phyloP scores from a whole-genome alignment of 2,797 vertebrate genomes.

The Myiotriccus ornatus region DNA sequence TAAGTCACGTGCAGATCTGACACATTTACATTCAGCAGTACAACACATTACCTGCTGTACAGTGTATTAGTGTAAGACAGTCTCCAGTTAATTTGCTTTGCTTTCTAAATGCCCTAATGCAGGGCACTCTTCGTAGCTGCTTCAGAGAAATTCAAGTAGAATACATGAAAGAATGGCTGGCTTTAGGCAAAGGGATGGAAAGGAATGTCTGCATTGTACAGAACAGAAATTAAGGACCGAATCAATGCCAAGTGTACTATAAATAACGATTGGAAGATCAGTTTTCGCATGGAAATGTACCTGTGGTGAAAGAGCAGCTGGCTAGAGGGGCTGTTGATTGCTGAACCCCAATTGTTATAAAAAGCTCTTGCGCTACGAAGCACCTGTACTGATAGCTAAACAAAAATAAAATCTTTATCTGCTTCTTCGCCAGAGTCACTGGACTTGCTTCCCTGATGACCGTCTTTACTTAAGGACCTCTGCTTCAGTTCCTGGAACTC shows the following conservation, averaged over 20 bases:
- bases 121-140: conserved; percentile 69
- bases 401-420: conserved; percentile 93
- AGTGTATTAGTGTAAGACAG: conserved; percentile 40
- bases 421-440: conserved; percentile 88
- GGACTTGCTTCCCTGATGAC: conserved; percentile 83
- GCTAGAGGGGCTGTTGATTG: conserved; percentile 35
- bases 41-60: conserved; percentile 60
- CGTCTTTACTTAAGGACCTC: conserved; percentile 76
- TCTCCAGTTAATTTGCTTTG: conserved; percentile 56
- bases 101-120: conserved; percentile 46
- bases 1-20: conserved; percentile 70
- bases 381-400: conserved; percentile 68
- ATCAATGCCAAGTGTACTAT: conserved; percentile 1
- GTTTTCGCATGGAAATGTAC: conserved; percentile 10
- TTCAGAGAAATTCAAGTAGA: conserved; percentile 77
- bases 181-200: conserved; percentile 63
- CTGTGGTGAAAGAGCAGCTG: conserved; percentile 51
- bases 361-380: conserved; percentile 34
- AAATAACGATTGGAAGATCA: not conserved
- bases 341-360: conserved; percentile 33
- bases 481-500: conserved; percentile 79
- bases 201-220: conserved; percentile 33
- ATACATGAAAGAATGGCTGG: conserved; percentile 55
- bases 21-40: conserved; percentile 69
- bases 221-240: conserved; percentile 25